A percentile compares a stretch with the other conserved stretches of the same genome.
Evolutionary conservation across 2,113 vertebrate genomes (phyloP).

Genomic region (Microtus pennsylvanicus): DNA sequence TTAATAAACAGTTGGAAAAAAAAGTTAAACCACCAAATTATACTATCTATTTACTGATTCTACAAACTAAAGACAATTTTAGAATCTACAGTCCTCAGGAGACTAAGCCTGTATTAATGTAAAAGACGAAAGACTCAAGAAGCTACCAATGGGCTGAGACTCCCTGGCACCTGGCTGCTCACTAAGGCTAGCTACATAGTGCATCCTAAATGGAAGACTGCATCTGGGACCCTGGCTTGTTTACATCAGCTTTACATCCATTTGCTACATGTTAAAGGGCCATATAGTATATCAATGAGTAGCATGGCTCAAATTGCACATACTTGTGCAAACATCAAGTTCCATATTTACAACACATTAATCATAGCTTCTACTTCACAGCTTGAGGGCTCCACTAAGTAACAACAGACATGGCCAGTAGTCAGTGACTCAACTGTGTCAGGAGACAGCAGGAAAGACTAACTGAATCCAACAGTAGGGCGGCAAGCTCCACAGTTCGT

Average conservation of each 20-base stretch:
- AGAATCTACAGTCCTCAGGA: neutral
- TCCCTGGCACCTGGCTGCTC: neutral
- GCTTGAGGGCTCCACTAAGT: neutral
- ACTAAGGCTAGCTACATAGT: fast-evolving
- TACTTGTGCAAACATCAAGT: neutral
- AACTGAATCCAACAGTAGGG: neutral
- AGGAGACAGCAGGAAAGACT: neutral
- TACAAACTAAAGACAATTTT: neutral
- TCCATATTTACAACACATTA: neutral
- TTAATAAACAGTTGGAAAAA: neutral
- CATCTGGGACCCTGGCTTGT: no score
- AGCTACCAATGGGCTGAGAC: fast-evolving
- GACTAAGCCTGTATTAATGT: neutral
- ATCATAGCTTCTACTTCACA: neutral
- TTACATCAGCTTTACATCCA: neutral
- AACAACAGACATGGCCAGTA: neutral
- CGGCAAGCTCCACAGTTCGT: neutral
- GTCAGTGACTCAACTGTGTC: neutral
- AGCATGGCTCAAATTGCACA: neutral
- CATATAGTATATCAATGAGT: neutral
- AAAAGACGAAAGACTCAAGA: neutral
- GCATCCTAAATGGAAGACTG: neutral
- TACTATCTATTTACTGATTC: neutral
- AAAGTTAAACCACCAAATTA: neutral
- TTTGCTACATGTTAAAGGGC: neutral